Conservation (phyloP, 2,113 vertebrate species). For the Platycercus adscitus region DNA sequence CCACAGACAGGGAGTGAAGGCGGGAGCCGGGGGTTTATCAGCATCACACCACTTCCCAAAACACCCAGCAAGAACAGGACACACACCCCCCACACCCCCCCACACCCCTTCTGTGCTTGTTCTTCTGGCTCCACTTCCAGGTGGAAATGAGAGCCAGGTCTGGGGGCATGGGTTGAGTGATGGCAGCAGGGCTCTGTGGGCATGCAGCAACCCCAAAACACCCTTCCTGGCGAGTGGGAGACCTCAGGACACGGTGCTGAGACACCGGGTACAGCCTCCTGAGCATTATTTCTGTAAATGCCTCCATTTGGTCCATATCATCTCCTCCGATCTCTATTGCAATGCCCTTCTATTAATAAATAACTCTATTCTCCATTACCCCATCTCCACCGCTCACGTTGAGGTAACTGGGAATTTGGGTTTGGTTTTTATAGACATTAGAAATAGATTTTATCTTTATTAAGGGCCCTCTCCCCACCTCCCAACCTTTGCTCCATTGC, state of each 20-base stretch:
- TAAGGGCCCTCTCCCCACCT: slow-evolving; percentile 26
- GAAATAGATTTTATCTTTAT: slow-evolving; percentile 74
- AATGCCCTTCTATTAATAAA: slow-evolving; percentile 77
- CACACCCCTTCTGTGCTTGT: fast-evolving
- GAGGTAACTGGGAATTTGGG: slow-evolving; percentile 69
- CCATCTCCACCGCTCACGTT: slow-evolving; percentile 42
- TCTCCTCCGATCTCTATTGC: slow-evolving; percentile 55
- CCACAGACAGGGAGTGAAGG: neutral
- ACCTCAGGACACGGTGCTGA: neutral
- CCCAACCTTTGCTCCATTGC: slow-evolving; percentile 48
- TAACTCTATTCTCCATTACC: slow-evolving; percentile 67
- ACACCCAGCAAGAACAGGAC: neutral
- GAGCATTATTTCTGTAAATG: slow-evolving; percentile 57
- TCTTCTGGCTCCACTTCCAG: neutral
- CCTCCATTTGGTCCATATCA: slow-evolving; percentile 61
- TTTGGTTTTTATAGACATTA: slow-evolving; percentile 73
- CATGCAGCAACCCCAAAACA: neutral
- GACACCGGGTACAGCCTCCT: slow-evolving; percentile 25
- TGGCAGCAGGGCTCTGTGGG: neutral
- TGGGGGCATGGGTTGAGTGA: neutral
- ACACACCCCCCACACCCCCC: no score
- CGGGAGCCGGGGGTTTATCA: neutral
- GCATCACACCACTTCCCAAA: neutral
- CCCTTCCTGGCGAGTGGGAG: neutral
- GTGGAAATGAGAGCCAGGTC: neutral